Percentiles rank a stretch among this genome's conserved stretches.
These are phyloP conservation scores for Ganaspis sp. DNA, from an alignment of 1,140 invertebrate species.

Conservation along the genomic window DNA sequence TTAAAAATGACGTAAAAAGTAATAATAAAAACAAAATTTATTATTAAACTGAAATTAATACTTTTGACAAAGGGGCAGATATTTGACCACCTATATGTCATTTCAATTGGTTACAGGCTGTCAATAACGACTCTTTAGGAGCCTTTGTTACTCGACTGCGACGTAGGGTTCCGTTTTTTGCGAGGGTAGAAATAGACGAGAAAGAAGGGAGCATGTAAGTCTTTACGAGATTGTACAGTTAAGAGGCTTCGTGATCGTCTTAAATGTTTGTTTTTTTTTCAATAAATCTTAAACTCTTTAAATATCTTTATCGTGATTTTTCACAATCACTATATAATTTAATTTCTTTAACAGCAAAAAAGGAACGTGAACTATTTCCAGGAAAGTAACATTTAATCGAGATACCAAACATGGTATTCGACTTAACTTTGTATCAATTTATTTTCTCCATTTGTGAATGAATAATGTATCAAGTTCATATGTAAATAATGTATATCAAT, in stretches of 20 bases:
- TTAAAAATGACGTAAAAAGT: no score
- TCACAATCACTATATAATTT: neutral
- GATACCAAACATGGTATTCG: slow-evolving; percentile 13
- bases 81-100: no score
- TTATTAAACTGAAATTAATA: no score
- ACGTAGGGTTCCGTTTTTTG: neutral
- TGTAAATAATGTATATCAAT: neutral
- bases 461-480: slow-evolving; percentile 9
- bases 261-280: neutral
- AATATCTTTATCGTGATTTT: neutral
- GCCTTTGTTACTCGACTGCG: no score
- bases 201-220: neutral
- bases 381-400: neutral
- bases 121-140: no score
- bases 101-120: no score
- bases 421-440: neutral
- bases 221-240: neutral
- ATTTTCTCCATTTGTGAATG: neutral
- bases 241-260: neutral
- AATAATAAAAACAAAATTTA: no score
- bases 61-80: no score
- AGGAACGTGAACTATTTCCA: neutral
- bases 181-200: neutral
- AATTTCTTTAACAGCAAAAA: neutral
- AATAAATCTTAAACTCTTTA: neutral